Evolutionary conservation across 2,113 vertebrate genomes (phyloP).

Genomic region (Myanophis thanlyinensis): DNA sequence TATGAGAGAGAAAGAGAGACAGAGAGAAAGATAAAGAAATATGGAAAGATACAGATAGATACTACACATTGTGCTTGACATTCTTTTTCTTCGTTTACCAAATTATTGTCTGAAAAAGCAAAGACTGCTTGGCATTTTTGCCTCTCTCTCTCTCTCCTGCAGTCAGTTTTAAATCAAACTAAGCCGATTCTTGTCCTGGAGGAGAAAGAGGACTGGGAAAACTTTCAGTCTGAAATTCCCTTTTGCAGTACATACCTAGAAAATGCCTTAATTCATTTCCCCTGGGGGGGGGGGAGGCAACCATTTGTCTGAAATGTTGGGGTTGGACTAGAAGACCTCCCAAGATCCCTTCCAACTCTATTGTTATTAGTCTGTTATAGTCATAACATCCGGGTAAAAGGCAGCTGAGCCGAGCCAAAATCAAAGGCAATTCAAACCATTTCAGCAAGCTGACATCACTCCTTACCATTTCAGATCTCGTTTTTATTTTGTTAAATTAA

Average conservation of each 20-base stretch:
- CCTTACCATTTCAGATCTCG: background rate
- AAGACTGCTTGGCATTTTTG: background rate
- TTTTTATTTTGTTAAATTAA: background rate
- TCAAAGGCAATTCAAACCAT: background rate
- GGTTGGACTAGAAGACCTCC: too few relatives aligned
- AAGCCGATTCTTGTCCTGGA: too few relatives aligned
- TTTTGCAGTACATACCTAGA: background rate
- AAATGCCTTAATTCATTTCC: background rate
- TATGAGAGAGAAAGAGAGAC: too few relatives aligned
- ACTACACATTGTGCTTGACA: constrained; percentile 19
- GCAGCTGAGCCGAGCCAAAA: background rate
- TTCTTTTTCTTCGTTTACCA: background rate
- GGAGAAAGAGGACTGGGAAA: background rate
- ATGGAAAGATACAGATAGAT: background rate
- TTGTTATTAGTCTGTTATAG: too few relatives aligned
- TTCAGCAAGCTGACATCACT: background rate
- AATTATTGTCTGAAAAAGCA: background rate
- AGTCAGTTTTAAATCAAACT: background rate
- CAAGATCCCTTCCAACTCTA: too few relatives aligned
- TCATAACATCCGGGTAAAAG: background rate
- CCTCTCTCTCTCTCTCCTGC: background rate
- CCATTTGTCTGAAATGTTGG: too few relatives aligned
- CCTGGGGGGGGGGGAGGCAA: too few relatives aligned
- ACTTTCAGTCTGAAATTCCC: background rate
- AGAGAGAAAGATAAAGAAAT: background rate